Evolutionary conservation across 1,140 invertebrate species (phyloP), one percentile per base, ranked within the genome.

Genomic region (Marisa cornuarietis): DNA sequence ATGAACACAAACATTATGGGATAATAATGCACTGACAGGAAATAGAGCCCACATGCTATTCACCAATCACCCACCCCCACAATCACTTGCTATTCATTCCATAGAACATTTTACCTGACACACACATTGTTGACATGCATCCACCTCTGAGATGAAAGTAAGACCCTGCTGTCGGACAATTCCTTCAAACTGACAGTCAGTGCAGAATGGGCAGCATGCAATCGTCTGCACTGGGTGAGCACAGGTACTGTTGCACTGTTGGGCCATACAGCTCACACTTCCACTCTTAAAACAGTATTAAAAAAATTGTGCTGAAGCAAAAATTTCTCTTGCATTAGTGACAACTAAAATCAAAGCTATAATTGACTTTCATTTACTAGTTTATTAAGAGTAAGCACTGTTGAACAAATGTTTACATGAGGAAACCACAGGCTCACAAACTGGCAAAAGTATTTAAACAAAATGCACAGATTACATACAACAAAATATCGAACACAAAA

Each of bases 121-220:
- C 18, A 65, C 76, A 80, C 86, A 87, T 24, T 82, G 81, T 71
- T 79, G 78, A 78, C 87, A 88, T 0, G 81, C 78, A 71, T 88
- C 84, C 8, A 81, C 77, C 49, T 80, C 51, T 69, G 82, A 82
- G 0, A 62, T 71, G 72, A 86, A 86, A 14, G 52, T 79, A 24
- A 77, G 26, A 13, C 79, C 76, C 18, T 85, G 66, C 18, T 24
- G 51, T 54, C 79, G 71, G 31, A 76, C 72, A 10, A 69, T 69
- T 0, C 82, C 81, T 62, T 86, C 79, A 78, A 83, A 86, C n/a
- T 80, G 62, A 76, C 85, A 86, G 66, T 81, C 79, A 16, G 73
- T 76, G 72, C 86, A 87, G 8, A 51, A 71, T 0, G 84, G 82
- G 73, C 84, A 86, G 69, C 86, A 86, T 0, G 79, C 82, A 9